Conservation (phyloP, 2,113 vertebrate genomes). For the Elephas maximus region DNA sequence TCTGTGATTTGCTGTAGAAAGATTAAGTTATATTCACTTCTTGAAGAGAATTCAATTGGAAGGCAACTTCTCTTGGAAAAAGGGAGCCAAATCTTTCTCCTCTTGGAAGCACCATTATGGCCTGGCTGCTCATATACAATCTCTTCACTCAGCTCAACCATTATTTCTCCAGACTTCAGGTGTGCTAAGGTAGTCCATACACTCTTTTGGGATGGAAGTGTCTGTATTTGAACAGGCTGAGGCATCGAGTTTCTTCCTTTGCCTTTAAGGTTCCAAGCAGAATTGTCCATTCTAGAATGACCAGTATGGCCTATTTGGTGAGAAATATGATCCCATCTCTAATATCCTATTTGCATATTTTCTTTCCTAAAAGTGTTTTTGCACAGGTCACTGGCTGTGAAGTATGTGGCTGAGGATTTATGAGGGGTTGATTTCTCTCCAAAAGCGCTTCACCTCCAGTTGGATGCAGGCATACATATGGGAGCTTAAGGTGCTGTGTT, state of each 20-base stretch:
- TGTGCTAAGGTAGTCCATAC: not conserved
- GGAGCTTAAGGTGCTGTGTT: not conserved
- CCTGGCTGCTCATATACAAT: not conserved
- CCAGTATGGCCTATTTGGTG: not conserved
- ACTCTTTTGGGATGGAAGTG: not conserved
- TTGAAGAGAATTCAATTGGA: not conserved
- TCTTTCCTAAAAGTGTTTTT: not conserved
- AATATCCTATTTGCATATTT: conserved; percentile 33
- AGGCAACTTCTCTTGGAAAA: not conserved
- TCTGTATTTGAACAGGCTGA: not conserved
- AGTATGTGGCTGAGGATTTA: not conserved
- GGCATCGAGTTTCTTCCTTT: not conserved
- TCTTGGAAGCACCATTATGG: no score
- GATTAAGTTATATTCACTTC: not conserved
- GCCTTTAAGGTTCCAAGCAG: not conserved
- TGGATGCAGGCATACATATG: not conserved
- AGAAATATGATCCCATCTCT: conserved; percentile 51
- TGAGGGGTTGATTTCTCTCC: not conserved
- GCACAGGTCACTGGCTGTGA: not conserved
- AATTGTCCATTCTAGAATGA: conserved; percentile 12
- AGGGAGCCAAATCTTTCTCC: not conserved
- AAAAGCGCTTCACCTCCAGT: not conserved
- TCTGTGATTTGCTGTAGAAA: not conserved
- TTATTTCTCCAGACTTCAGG: not conserved
- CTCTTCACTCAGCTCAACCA: not conserved